A percentile compares a stretch with the other conserved stretches of the same genome.
Evolutionary conservation across 2,888 invertebrate species (phyloP).

Genomic region (Stenchaetothrips biformis): DNA sequence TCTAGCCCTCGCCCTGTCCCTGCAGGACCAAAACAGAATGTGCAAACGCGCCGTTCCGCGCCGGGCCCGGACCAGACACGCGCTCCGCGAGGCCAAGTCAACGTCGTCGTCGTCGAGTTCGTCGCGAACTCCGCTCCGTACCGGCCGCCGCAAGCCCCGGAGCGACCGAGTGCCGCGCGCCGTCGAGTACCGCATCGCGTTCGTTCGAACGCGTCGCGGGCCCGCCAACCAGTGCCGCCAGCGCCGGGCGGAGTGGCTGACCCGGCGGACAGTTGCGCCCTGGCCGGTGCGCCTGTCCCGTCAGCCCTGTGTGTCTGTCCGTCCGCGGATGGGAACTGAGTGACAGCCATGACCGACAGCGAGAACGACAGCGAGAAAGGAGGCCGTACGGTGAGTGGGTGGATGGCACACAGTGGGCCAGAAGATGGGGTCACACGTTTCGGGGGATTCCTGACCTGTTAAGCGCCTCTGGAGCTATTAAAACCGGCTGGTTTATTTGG

Average conservation of each 20-base stretch:
- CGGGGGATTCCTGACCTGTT: too few species aligned
- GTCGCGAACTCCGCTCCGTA: too few species aligned
- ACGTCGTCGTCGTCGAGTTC: too few species aligned
- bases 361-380: conserved; percentile 7
- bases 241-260: background rate
- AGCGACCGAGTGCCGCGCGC: too few species aligned
- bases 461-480: too few species aligned
- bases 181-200: too few species aligned
- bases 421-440: too few species aligned
- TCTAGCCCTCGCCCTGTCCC: background rate
- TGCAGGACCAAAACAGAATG: conserved; percentile 20
- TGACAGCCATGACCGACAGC: background rate
- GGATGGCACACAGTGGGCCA: background rate
- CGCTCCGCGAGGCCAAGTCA: too few species aligned
- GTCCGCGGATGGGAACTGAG: background rate
- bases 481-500: too few species aligned
- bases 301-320: background rate
- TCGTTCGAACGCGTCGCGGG: background rate
- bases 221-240: too few species aligned
- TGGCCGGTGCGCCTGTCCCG: background rate
- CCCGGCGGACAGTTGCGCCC: background rate
- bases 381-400: background rate
- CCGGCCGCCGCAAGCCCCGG: too few species aligned
- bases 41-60: background rate
- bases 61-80: background rate